Percentiles rank a stretch among this genome's conserved stretches.
Conservation (phyloP, 2,888 invertebrate genomes). For the Drosophila heteroneura region DNA sequence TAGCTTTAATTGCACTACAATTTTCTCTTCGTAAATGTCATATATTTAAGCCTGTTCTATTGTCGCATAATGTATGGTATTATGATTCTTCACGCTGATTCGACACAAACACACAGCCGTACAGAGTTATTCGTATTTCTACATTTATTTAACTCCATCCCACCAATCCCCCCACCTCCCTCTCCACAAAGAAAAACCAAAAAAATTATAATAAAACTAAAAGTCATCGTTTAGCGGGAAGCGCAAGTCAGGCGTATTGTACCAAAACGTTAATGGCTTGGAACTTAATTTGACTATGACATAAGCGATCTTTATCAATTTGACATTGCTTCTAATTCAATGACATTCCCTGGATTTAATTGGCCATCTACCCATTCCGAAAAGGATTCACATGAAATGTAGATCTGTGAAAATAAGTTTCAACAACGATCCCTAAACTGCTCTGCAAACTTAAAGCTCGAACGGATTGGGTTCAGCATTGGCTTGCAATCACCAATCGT, state of each 20-base stretch:
- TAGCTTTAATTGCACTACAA: conserved; percentile 38
- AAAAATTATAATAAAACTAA: conserved; percentile 17
- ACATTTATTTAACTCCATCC: not conserved
- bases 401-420: not conserved
- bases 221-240: conserved; percentile 35
- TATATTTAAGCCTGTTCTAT: conserved; percentile 13
- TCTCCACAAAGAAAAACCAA: not conserved
- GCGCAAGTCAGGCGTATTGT: conserved; percentile 39
- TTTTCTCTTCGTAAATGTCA: conserved; percentile 43
- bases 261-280: conserved; percentile 38
- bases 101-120: conserved; percentile 1
- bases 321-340: not conserved
- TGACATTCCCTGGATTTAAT: not conserved
- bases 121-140: not conserved
- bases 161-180: fast-evolving
- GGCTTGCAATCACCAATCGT: not conserved
- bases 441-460: not conserved
- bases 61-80: conserved; percentile 27
- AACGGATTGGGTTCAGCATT: not conserved
- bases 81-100: conserved; percentile 21
- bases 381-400: not conserved
- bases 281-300: conserved; percentile 27
- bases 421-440: not conserved
- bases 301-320: conserved; percentile 25
- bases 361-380: not conserved